Conservation (phyloP, 2,888 invertebrate species). For the Coenonympha arcania region DNA sequence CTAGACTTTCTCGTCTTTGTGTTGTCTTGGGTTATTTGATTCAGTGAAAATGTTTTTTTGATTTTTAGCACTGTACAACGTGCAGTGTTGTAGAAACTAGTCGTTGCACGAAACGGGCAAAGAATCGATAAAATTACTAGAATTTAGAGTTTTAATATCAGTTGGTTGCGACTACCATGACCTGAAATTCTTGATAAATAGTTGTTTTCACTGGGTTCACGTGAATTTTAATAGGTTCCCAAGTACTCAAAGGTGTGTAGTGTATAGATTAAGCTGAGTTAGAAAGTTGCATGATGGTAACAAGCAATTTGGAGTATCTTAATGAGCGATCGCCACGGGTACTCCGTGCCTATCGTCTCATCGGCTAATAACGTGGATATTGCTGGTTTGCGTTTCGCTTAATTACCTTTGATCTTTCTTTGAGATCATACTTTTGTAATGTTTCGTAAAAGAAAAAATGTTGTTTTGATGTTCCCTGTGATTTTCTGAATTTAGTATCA, state of each 20-base stretch:
- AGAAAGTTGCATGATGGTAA: slow-evolving; percentile 4
- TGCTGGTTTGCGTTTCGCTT: neutral
- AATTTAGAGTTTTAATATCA: too few species aligned
- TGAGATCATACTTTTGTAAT: neutral
- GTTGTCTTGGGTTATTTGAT: too few species aligned
- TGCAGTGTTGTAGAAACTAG: too few species aligned
- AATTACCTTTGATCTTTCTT: slow-evolving; percentile 4
- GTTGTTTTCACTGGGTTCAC: neutral
- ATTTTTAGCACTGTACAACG: too few species aligned
- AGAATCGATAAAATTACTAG: too few species aligned
- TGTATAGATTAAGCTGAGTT: neutral
- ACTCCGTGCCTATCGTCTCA: slow-evolving; percentile 5
- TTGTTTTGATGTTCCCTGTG: too few species aligned
- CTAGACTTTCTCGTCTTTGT: too few species aligned
- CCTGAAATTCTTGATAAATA: neutral
- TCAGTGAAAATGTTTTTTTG: too few species aligned
- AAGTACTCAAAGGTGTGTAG: neutral
- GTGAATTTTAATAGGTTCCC: neutral
- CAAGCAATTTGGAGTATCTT: slow-evolving; percentile 11
- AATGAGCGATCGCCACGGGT: slow-evolving; percentile 11
- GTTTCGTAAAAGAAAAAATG: too few species aligned
- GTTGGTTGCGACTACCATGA: too few species aligned
- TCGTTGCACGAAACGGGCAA: too few species aligned
- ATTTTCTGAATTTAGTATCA: too few species aligned
- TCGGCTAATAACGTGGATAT: slow-evolving; percentile 10